These are phyloP conservation scores for Cryptomyrus ogoouensis DNA, from an alignment of 2,113 vertebrate genomes.

Conservation along the genomic window DNA sequence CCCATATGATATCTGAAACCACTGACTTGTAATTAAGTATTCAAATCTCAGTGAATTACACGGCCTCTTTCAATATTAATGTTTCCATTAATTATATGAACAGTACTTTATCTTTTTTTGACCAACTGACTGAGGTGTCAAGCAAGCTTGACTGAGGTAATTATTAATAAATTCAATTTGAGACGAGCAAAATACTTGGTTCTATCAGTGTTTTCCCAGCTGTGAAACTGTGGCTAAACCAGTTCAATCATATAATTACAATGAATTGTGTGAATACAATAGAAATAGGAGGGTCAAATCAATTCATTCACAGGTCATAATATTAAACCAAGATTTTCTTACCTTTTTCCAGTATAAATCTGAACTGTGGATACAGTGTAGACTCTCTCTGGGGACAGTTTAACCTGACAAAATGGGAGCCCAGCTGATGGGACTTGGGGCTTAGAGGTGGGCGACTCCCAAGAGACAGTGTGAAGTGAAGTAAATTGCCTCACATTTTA, in stretches of 20 bases:
- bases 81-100: conserved; percentile 5
- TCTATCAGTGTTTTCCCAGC: not conserved
- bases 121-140: not conserved
- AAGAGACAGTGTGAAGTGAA: not conserved
- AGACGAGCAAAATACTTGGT: not conserved
- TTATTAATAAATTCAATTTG: not conserved
- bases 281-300: not conserved
- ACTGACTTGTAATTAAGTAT: not conserved
- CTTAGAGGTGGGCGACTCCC: not conserved
- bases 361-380: not conserved
- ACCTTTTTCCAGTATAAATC: not conserved
- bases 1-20: not conserved
- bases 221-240: conserved; percentile 1
- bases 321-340: not conserved
- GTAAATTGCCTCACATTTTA: not conserved
- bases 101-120: not conserved
- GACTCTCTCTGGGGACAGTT: conserved; percentile 6
- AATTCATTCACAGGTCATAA: not conserved
- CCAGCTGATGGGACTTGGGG: not conserved
- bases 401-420: conserved; percentile 10
- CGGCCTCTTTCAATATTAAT: not conserved
- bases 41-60: conserved; percentile 1
- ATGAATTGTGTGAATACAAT: not conserved
- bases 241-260: not conserved
- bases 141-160: not conserved